Evolutionary conservation across 2,888 invertebrate genomes (phyloP).

Genomic region (Platerodrilus igneus): DNA sequence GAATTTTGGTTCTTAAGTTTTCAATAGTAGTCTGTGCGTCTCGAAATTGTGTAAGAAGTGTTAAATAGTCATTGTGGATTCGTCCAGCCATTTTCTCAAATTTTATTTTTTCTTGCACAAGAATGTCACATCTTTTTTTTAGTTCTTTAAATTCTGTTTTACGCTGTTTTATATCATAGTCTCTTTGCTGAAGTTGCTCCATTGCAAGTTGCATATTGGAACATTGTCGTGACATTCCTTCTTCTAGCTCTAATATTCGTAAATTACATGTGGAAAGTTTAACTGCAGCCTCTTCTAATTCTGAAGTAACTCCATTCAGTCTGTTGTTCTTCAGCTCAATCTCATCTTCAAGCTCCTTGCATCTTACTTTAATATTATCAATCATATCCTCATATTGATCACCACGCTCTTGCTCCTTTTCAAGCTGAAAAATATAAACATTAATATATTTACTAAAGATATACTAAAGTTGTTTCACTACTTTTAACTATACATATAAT

Average conservation of each 20-base stretch:
- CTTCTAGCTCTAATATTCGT: conserved; percentile 31
- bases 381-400: conserved; percentile 24
- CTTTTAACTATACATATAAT: too few relatives aligned
- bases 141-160: conserved; percentile 28
- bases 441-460: conserved; percentile 30
- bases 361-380: conserved; percentile 16
- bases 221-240: conserved; percentile 33
- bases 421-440: conserved; percentile 21
- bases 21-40: conserved; percentile 48
- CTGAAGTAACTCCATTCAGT: conserved; percentile 38
- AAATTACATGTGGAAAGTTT: conserved; percentile 29
- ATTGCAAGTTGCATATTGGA: conserved; percentile 31
- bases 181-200: conserved; percentile 15
- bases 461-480: conserved; percentile 37
- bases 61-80: too few relatives aligned
- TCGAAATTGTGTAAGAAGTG: conserved; percentile 44
- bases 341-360: conserved; percentile 27
- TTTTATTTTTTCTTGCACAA: conserved; percentile 41
- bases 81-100: conserved; percentile 49
- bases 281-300: conserved; percentile 38
- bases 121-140: conserved; percentile 30
- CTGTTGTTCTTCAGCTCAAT: conserved; percentile 40
- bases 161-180: conserved; percentile 23
- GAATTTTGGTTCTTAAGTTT: conserved; percentile 34
- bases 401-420: conserved; percentile 29